Percentiles rank a stretch among this genome's conserved stretches.
Conservation (phyloP, 2,888 invertebrate genomes). For the Harmothoe impar region DNA sequence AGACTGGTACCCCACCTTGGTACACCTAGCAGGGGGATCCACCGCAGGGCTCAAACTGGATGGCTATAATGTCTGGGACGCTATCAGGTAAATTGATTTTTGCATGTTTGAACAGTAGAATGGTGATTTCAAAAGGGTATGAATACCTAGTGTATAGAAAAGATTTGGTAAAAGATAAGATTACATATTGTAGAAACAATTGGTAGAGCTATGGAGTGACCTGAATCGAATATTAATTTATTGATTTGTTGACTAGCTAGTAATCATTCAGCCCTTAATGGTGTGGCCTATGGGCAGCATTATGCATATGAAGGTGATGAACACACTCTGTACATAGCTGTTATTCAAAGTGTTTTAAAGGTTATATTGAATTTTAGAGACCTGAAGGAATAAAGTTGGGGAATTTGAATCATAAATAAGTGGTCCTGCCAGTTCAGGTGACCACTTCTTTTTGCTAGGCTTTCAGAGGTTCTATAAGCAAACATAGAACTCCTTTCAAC, state of each 20-base stretch:
- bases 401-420: too few species aligned
- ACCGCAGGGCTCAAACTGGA: constrained; percentile 78
- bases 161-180: background rate
- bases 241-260: background rate
- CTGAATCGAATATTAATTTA: background rate
- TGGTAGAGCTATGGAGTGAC: background rate
- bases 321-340: too few species aligned
- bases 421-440: background rate
- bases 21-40: constrained; percentile 76
- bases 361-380: too few species aligned
- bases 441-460: background rate
- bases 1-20: constrained; percentile 82
- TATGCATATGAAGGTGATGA: too few species aligned
- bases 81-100: constrained; percentile 75
- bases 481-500: background rate
- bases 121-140: background rate
- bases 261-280: constrained; percentile 1
- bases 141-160: background rate
- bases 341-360: too few species aligned
- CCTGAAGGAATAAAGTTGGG: too few species aligned
- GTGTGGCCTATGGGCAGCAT: too few species aligned
- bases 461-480: background rate
- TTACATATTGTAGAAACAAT: background rate
- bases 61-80: constrained; percentile 79
- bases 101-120: background rate